Evolutionary conservation across 2,888 invertebrate genomes (phyloP).

Genomic region (Trachelus troglodyta): DNA sequence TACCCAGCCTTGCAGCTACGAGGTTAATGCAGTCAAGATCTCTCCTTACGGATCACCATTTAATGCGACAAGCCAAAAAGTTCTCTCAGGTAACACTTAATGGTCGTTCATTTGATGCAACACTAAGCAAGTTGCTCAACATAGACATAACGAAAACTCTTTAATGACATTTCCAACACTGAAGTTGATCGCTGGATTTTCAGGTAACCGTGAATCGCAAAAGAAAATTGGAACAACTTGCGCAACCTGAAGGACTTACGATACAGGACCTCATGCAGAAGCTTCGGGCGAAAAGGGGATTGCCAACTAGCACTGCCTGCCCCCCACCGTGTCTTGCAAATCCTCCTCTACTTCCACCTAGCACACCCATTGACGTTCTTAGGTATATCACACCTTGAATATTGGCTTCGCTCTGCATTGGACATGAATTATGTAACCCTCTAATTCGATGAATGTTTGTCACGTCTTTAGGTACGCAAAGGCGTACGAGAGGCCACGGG

Average conservation of each 20-base stretch:
- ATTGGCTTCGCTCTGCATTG: too few relatives aligned
- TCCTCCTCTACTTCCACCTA: constrained; percentile 60
- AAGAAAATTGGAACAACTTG: constrained; percentile 86
- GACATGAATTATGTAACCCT: background rate
- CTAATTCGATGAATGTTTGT: background rate
- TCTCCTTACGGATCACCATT: constrained; percentile 79
- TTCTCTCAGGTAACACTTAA: constrained; percentile 75
- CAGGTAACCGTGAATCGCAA: constrained; percentile 85
- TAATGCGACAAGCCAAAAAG: constrained; percentile 80
- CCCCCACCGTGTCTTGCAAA: constrained; percentile 59
- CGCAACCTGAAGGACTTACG: constrained; percentile 83
- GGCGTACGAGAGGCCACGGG: constrained; percentile 73
- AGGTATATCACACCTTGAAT: constrained; percentile 37
- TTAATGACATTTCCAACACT: background rate
- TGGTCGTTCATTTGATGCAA: too few relatives aligned
- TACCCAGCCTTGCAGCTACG: constrained; percentile 81
- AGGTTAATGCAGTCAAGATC: constrained; percentile 80
- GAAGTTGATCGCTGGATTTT: constrained; percentile 26
- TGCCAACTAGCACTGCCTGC: constrained; percentile 56
- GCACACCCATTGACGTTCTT: constrained; percentile 60
- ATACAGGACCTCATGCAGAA: constrained; percentile 74
- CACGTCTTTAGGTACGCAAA: constrained; percentile 64
- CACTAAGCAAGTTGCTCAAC: too few relatives aligned
- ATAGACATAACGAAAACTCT: too few relatives aligned
- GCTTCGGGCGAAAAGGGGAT: constrained; percentile 58